A percentile compares a stretch with the other conserved stretches of the same genome.
Evolutionary conservation across 2,797 vertebrate genomes (phyloP).

Genomic region (Staurois parvus): DNA sequence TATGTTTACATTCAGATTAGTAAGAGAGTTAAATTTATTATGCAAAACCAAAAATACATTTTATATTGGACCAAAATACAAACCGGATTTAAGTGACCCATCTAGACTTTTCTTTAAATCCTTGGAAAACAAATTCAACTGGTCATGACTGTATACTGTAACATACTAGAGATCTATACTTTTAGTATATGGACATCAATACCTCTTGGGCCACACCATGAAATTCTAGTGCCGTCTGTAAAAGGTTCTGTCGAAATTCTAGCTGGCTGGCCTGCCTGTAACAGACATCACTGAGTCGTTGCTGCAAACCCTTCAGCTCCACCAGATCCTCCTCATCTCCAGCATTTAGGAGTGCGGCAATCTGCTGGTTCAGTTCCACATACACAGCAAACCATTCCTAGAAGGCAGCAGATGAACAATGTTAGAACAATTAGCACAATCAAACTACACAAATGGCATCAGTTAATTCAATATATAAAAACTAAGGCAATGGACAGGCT

Average conservation of each 20-base stretch:
- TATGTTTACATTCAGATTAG: too few species aligned
- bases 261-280: constrained; percentile 95
- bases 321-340: constrained; percentile 94
- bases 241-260: constrained; percentile 93
- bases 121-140: too few species aligned
- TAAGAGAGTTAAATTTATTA: too few species aligned
- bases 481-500: not conserved
- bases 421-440: not conserved
- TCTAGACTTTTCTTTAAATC: too few species aligned
- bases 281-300: constrained; percentile 97
- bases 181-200: not conserved
- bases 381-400: constrained; percentile 99
- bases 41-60: too few species aligned
- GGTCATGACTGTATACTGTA: too few species aligned
- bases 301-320: constrained; percentile 92
- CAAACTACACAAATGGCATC: not conserved
- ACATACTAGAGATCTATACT: not conserved
- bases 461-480: not conserved
- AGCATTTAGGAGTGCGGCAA: constrained; percentile 89
- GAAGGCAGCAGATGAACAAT: constrained; percentile 20
- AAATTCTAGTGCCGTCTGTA: constrained; percentile 94
- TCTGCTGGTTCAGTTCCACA: constrained; percentile 99
- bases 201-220: constrained; percentile 95
- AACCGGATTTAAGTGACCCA: too few species aligned
- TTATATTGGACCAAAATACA: too few species aligned